Conservation (phyloP, 2,888 invertebrate genomes). For the Stenolophus ochropezus region DNA sequence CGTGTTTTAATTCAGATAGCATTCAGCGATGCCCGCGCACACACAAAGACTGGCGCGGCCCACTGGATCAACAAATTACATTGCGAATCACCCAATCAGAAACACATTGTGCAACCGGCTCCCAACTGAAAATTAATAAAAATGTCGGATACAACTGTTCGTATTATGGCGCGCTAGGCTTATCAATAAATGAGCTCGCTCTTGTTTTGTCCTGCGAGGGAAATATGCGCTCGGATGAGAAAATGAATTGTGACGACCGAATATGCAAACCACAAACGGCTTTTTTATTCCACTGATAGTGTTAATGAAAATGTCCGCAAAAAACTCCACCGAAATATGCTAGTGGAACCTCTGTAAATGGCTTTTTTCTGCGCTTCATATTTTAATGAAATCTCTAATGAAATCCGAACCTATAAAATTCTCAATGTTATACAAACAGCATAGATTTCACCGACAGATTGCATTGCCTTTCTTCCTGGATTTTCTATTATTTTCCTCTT, state of each 20-base stretch:
- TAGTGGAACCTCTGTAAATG: slow-evolving; percentile 28
- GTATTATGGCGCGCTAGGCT: slow-evolving; percentile 49
- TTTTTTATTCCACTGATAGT: slow-evolving; percentile 19
- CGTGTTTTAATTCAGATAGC: slow-evolving; percentile 72
- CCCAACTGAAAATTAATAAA: slow-evolving; percentile 59
- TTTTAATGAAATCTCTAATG: slow-evolving; percentile 39
- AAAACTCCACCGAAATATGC: slow-evolving; percentile 20
- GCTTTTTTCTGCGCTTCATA: slow-evolving; percentile 15
- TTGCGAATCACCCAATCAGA: slow-evolving; percentile 74
- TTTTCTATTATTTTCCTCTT: not conserved
- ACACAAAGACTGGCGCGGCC: slow-evolving; percentile 62
- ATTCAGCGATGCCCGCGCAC: slow-evolving; percentile 69
- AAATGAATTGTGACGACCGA: slow-evolving; percentile 45
- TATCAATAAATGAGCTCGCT: slow-evolving; percentile 54
- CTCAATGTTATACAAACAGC: not conserved
- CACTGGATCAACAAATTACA: slow-evolving; percentile 72
- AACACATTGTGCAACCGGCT: slow-evolving; percentile 70
- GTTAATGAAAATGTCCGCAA: slow-evolving; percentile 22
- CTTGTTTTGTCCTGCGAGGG: slow-evolving; percentile 40
- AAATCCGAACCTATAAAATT: slow-evolving; percentile 23
- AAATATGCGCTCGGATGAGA: slow-evolving; percentile 10
- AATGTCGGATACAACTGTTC: slow-evolving; percentile 59
- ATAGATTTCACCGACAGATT: not conserved
- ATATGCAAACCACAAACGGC: slow-evolving; percentile 41
- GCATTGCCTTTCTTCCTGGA: not conserved